Evolutionary conservation across 2,113 vertebrate species (phyloP), one percentile per base, ranked within the genome.

Genomic region (Cromileptes altivelis): DNA sequence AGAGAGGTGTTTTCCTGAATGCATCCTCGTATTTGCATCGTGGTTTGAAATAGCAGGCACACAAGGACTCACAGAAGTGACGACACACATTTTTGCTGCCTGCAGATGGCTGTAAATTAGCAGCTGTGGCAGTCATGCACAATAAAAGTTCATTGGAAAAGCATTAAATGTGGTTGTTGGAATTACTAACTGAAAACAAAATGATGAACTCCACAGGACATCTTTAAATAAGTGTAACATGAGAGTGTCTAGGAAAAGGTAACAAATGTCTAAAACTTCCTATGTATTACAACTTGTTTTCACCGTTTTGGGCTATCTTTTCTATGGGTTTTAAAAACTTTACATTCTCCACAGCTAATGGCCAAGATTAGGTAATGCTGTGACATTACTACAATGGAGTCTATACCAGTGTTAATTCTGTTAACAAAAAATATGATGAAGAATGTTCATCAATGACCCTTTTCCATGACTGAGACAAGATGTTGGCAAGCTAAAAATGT

Each of bases 71-170:
- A 37, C 11, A 15, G 7, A 37, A 4, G 11, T n/a, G 37, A 45
- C 0, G 3, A 5, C 37, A 45, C 30, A 12, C 33, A 52, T 58
- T 17, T 49, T 18, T 58, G n/a, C 52, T 1, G 4, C 14, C 7
- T 70, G 15, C 33, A 75, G 37, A 61, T 21, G 18, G 55, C 21
- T 27, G 49, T 49, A 68, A 49, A 61, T 68, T 53, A 61, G 18
- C 55, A 52, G n/a, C 2, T 33, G 45, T 23, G 8, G n/a, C 33
- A 37, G 33, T 37, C 4, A 37, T 37, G 5, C 5, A 37, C 33
- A 37, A 37, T 37, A 37, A 37, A 37, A 37, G 23, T 67, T 47
- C 17, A 25, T 27, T 7, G 0, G 19, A 65, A n/a, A 67, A 56
- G 3, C 2, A 55, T 8, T 21, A 1, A n/a, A 6, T 15, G 6